Evolutionary conservation across 1,140 invertebrate genomes (phyloP).

Genomic region (Hyposmocoma kahamanoa): DNA sequence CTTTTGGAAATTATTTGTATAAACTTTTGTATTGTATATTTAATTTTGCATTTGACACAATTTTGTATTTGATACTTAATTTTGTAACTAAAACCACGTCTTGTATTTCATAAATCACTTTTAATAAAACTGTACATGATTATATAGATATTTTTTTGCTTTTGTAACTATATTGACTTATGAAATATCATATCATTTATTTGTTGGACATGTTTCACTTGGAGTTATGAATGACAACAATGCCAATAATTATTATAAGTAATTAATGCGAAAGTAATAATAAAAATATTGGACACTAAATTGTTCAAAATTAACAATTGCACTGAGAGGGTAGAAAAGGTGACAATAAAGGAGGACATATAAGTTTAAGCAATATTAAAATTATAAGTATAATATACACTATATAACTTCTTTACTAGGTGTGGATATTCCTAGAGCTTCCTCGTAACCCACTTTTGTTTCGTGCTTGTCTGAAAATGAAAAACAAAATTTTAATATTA

Average conservation of each 20-base stretch:
- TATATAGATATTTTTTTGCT: conserved; percentile 52
- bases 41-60: no score
- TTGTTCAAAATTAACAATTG: conserved; percentile 65
- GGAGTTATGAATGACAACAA: conserved; percentile 49
- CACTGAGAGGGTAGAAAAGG: conserved; percentile 50
- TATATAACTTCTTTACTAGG: conserved; percentile 90
- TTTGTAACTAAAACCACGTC: no score
- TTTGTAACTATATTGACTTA: conserved; percentile 48
- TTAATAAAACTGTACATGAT: conserved; percentile 67
- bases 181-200: conserved; percentile 50
- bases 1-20: no score
- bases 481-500: not conserved
- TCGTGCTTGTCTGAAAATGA: conserved; percentile 58
- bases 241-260: conserved; percentile 38
- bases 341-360: conserved; percentile 28
- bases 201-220: conserved; percentile 58
- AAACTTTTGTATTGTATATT: no score
- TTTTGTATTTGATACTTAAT: no score
- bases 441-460: conserved; percentile 78
- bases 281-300: conserved; percentile 41
- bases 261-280: conserved; percentile 44
- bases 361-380: conserved; percentile 15
- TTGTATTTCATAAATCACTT: conserved; percentile 35
- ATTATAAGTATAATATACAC: conserved; percentile 30
- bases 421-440: conserved; percentile 91